These are phyloP conservation scores for Holothuria glaberrima DNA, from an alignment of 35 echinoderm and acorn worm species.

Conservation along the genomic window DNA sequence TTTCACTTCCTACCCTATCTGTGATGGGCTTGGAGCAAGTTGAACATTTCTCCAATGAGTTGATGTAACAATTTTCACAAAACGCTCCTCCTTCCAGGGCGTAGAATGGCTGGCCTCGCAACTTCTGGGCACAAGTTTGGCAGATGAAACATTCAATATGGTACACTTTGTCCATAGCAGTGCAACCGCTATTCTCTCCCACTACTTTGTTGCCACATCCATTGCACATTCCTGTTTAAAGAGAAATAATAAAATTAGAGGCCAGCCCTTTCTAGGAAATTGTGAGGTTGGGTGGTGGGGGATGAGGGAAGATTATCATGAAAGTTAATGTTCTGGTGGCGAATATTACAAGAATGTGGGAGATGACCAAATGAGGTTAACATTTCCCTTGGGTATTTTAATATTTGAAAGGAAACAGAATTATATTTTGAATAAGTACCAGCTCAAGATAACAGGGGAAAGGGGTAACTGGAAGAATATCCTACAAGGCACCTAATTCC, in stretches of 20 bases:
- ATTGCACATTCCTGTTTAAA: slow-evolving; percentile 84
- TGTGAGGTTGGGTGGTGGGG: no score
- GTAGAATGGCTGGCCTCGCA: slow-evolving; percentile 95
- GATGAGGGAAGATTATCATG: no score
- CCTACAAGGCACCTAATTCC: no score
- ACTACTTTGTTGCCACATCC: slow-evolving; percentile 84
- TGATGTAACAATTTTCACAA: slow-evolving; percentile 95
- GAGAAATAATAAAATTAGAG: neutral
- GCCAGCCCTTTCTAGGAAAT: no score
- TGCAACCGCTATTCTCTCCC: slow-evolving; percentile 92
- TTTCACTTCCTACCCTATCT: slow-evolving; percentile 76
- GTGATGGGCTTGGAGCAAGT: slow-evolving; percentile 94
- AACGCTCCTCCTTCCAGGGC: slow-evolving; percentile 91
- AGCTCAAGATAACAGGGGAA: no score
- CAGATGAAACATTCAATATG: slow-evolving; percentile 98
- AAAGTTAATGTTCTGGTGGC: no score
- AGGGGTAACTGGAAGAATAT: no score
- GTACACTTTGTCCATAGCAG: slow-evolving; percentile 96
- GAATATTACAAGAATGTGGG: no score
- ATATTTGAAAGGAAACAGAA: no score
- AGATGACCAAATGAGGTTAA: no score
- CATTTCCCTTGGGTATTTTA: no score
- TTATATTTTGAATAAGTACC: no score
- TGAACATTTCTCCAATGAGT: slow-evolving; percentile 95
- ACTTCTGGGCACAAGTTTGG: slow-evolving; percentile 77